Base-by-base conservation (phyloP, 1,140 invertebrate genomes). In the Pantala flavescens region DNA sequence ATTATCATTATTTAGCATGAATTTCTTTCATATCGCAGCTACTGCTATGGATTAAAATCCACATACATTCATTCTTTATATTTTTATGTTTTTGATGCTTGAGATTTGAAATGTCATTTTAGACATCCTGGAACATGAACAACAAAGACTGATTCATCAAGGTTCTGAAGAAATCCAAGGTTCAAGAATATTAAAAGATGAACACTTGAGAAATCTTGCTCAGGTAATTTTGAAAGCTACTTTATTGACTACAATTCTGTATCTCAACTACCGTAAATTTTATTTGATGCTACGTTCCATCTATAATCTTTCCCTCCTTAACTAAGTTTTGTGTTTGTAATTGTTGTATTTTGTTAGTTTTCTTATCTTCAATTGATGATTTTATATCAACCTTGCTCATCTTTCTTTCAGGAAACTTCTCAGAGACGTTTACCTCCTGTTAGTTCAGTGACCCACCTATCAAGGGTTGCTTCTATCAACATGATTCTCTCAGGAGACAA, bases 401-500 rank as follows among this genome's bases (percentile, higher is more conserved):
- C 24, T 78, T 55, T 43, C 74, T 74, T 76, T 0, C 74, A 91
- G 77, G 91, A 93, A 78, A 89, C 89, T 0, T 88, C 88, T 0
- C 88, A 90, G 74, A 78, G 89, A 55, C 79, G 89, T 21, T 78
- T 92, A n/a, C 87, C 89, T 24, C 90, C 90, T 77, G 86, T 91
- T 0, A 88, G 89, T 10, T 92, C 91, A 0, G 90, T 94, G 83
- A 90, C 93, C 0, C 90, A 93, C 78, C 82, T 94, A 10, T 92
- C 91, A 9, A 85, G 91, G 19, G 91, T 93, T 0, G 93, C 91
- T 77, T 92, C 92, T 5, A 91, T 93, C 55, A 93, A 93, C 82
- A 80, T 94, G 24, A 92, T 92, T 76, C 87, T 93, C 81, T 79
- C 93, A 23, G 90, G 91, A 74, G 88, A 88, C 23, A 88, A 91